These are phyloP conservation scores for Urocyon cinereoargenteus DNA, from an alignment of 2,797 vertebrate species.

Conservation along the genomic window DNA sequence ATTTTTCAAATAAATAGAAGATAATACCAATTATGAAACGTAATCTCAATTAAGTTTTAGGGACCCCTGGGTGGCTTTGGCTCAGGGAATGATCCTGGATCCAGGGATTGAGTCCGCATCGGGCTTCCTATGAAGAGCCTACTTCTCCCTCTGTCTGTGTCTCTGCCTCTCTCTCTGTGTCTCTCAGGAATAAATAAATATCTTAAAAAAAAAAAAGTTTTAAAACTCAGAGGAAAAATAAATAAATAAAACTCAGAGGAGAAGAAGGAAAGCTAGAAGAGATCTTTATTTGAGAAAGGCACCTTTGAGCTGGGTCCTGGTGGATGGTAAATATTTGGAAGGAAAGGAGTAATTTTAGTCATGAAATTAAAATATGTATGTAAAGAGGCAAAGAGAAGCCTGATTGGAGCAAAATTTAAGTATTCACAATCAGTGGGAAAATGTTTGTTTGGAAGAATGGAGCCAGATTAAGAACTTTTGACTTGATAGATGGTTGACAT, in stretches of 20 bases:
- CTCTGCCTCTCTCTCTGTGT: too few species aligned
- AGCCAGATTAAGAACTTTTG: neutral
- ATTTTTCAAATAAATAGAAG: neutral
- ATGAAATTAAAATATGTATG: conserved; percentile 16
- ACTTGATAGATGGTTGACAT: neutral
- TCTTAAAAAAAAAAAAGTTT: neutral
- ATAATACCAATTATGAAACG: neutral
- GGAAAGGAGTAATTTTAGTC: neutral
- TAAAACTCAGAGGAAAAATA: neutral
- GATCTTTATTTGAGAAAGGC: neutral
- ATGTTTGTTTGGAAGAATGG: neutral
- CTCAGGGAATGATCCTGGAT: too few species aligned
- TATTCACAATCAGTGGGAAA: neutral
- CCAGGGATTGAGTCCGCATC: too few species aligned
- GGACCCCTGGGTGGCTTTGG: too few species aligned
- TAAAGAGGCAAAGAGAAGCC: neutral
- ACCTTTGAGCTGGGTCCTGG: neutral
- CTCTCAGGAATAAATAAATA: too few species aligned
- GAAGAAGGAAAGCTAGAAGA: neutral
- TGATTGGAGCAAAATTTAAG: neutral
- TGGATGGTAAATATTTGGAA: neutral
- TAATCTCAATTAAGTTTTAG: conserved; percentile 1
- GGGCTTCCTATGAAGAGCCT: too few species aligned
- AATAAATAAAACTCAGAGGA: neutral
- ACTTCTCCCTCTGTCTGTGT: too few species aligned